Evolutionary conservation across 2,797 vertebrate genomes (phyloP), one percentile per base, ranked within the genome.

Genomic region (Meda fulgida): DNA sequence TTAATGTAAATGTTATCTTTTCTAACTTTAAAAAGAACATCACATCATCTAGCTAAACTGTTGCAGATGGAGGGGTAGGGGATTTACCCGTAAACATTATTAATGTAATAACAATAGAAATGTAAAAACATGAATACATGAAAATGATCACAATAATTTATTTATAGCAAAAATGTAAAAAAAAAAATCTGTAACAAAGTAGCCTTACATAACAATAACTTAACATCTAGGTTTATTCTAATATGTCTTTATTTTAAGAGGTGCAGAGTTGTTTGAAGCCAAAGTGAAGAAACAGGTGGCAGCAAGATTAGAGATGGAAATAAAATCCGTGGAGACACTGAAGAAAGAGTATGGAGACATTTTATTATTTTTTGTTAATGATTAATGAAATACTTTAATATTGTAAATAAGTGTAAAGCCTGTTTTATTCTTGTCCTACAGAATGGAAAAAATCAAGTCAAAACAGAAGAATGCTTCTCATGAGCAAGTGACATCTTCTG

Each of bases 381-480:
- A 51, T 14, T 31, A 4, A 69, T 78, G 14, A 8, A 43, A 71
- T 29, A 2, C 5, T 11, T 40, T 29, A 43, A 43, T 11, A 18
- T 9, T 40, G 7, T 11, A 60, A 7, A 40, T 40, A 6, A 63
- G 5, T 46, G 7, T 63, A 26, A 46, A 43, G n/a, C 7, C n/a
- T 18, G 84, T 4, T 77, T 18, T 29, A 60, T 66, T 29, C 3
- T 18, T 85, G 82, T 86, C 7, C 21, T 1, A 31, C 16, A 96
- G 95, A 89, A 96, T 95, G 94, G 95, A 97, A 86, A 92, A 92
- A 88, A 97, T 95, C 78, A 96, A 95, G 92, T 90, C 86, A 7
- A 95, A 95, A 89, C 92, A 95, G 89, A 95, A 93, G 87, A 82
- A 90, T 87, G 87, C 31, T 23, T 91, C 93, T 10, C 85, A 65